Conservation (phyloP, 2,113 vertebrate genomes). For the Aleadryas rufinucha region DNA sequence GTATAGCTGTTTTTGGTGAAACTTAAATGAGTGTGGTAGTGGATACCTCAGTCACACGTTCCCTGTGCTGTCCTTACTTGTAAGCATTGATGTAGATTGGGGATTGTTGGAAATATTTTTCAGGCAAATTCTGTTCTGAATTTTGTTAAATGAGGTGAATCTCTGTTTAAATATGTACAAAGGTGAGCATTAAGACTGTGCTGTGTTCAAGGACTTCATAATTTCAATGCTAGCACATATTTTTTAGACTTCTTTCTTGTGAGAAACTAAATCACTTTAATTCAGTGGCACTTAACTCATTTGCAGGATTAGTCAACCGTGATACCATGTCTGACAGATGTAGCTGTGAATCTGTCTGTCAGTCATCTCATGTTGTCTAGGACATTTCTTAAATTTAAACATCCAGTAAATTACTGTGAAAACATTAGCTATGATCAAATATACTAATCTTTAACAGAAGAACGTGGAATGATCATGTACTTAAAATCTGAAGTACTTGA, state of each 20-base stretch:
- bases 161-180: neutral
- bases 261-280: neutral
- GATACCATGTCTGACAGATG: neutral
- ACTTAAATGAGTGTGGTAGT: neutral
- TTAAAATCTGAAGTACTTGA: neutral
- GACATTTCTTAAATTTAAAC: neutral
- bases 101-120: neutral
- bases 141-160: neutral
- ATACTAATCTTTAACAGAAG: neutral
- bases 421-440: neutral
- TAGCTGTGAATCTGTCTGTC: neutral
- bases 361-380: neutral
- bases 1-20: neutral
- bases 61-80: neutral
- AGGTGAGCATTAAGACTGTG: neutral
- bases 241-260: neutral
- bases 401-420: neutral
- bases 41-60: fast-evolving
- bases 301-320: neutral
- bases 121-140: neutral
- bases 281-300: neutral
- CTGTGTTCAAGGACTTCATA: neutral
- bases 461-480: neutral
- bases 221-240: neutral
- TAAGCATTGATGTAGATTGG: neutral